Conservation (phyloP, 2,113 vertebrate species). For the Puntigrus tetrazona region DNA sequence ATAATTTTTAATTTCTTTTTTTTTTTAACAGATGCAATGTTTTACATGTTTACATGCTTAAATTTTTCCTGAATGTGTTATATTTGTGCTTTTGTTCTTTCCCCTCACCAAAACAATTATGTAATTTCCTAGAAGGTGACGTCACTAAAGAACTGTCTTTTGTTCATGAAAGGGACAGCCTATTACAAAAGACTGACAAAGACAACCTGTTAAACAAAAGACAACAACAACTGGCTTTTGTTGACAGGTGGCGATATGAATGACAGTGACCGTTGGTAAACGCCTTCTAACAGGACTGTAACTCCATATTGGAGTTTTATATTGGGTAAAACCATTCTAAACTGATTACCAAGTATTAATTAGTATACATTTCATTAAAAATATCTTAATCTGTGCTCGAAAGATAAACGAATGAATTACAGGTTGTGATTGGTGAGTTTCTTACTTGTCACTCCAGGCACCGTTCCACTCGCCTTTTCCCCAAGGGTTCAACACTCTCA, state of each 20-base stretch:
- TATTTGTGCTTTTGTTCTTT: neutral
- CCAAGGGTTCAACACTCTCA: conserved; percentile 84
- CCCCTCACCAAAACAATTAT: neutral
- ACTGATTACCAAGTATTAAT: too few species aligned
- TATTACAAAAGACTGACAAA: neutral
- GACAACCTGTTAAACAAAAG: neutral
- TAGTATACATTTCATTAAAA: too few species aligned
- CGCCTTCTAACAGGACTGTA: neutral
- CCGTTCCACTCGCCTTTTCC: conserved; percentile 81
- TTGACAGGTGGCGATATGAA: neutral
- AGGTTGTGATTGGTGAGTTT: neutral
- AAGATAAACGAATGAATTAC: too few species aligned
- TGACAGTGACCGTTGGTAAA: neutral
- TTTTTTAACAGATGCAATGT: too few species aligned
- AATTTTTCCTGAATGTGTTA: too few species aligned
- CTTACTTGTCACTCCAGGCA: conserved; percentile 84
- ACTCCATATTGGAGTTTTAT: too few species aligned
- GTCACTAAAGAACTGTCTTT: neutral
- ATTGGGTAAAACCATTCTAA: neutral
- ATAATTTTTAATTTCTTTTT: too few species aligned
- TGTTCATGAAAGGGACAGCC: neutral
- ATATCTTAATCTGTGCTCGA: too few species aligned
- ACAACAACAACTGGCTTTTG: neutral
- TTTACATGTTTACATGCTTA: too few species aligned
- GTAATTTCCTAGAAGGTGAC: neutral